Evolutionary conservation across 2,888 invertebrate species (phyloP).

Genomic region (Phragmatobia fuliginosa): DNA sequence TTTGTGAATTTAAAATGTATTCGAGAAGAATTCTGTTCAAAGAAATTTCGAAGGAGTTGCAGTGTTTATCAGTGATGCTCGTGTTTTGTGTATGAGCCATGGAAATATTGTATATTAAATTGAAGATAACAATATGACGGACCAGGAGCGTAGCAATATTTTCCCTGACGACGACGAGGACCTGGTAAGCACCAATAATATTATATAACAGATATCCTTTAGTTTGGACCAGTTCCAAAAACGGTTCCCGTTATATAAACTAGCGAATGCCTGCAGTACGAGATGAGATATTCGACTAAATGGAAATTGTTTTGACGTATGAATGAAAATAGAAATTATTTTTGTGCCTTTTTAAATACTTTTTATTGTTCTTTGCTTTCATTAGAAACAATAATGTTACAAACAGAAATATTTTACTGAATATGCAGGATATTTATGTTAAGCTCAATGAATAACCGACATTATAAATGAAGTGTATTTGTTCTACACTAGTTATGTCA

Average conservation of each 20-base stretch:
- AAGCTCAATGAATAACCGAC: background rate
- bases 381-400: background rate
- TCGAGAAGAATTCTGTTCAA: conserved; percentile 22
- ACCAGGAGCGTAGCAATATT: conserved; percentile 78
- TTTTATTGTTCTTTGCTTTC: too few species aligned
- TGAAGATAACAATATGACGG: conserved; percentile 74
- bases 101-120: conserved; percentile 68
- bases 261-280: conserved; percentile 54
- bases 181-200: conserved; percentile 68
- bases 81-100: conserved; percentile 76
- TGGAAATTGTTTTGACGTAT: conserved; percentile 20
- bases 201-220: conserved; percentile 66
- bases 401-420: background rate
- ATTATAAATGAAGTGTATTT: background rate
- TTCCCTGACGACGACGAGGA: conserved; percentile 82
- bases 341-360: background rate
- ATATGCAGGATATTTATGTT: background rate
- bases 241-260: conserved; percentile 62
- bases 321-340: too few species aligned
- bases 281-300: conserved; percentile 40
- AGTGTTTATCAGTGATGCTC: conserved; percentile 70
- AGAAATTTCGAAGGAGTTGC: conserved; percentile 79
- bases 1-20: conserved; percentile 34
- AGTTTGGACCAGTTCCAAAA: conserved; percentile 68
- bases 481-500: background rate